phyloP scores from a whole-genome alignment of 2,888 invertebrate genomes.

The Cephus spinipes region DNA sequence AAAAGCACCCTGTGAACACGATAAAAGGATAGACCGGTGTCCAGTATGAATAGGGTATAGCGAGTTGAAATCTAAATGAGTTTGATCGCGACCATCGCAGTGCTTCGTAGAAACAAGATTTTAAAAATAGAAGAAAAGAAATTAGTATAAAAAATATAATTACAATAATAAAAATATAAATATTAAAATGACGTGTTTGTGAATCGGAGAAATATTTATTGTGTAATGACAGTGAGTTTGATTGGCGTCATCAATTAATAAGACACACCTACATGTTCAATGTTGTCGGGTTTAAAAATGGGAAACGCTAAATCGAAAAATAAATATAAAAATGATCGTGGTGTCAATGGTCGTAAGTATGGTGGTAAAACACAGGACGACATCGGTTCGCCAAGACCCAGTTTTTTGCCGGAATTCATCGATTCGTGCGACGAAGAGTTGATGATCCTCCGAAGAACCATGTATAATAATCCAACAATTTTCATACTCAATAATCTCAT shows the following conservation, averaged over 20 bases:
- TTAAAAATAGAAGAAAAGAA: too few relatives aligned
- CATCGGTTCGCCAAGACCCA: not conserved
- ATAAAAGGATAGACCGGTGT: conserved; percentile 52
- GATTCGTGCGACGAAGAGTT: conserved; percentile 68
- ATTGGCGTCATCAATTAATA: not conserved
- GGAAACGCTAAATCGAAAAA: conserved; percentile 37
- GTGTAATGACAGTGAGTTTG: not conserved
- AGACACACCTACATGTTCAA: not conserved
- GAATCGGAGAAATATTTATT: not conserved
- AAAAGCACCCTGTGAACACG: conserved; percentile 39
- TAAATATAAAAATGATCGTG: conserved; percentile 5
- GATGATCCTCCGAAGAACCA: conserved; percentile 71
- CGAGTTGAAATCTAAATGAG: conserved; percentile 8
- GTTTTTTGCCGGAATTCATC: conserved; percentile 18
- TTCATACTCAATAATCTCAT: conserved; percentile 84
- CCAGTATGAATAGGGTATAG: conserved; percentile 26
- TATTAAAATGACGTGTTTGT: not conserved
- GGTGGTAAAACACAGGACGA: not conserved
- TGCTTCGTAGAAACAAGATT: not conserved
- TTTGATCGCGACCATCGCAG: not conserved
- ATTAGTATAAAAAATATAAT: not conserved
- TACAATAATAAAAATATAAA: not conserved
- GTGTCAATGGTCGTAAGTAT: not conserved
- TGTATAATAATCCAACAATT: conserved; percentile 73
- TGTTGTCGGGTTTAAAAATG: conserved; percentile 30